Percentiles rank a stretch among this genome's conserved stretches.
These are phyloP conservation scores for Orthosia incerta DNA, from an alignment of 2,888 invertebrate genomes.

Conservation along the genomic window DNA sequence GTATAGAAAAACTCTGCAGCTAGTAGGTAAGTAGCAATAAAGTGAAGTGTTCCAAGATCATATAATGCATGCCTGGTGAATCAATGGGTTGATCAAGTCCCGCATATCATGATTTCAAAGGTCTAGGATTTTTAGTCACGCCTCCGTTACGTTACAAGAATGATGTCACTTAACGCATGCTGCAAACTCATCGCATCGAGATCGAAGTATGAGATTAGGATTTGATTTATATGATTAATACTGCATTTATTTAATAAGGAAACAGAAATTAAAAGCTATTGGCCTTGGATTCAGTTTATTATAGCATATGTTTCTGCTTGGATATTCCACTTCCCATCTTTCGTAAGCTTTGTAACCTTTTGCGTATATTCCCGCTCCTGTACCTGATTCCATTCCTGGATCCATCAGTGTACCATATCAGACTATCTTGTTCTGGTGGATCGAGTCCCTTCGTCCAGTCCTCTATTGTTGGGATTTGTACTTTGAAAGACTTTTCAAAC, in stretches of 20 bases:
- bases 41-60: slow-evolving; percentile 24
- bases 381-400: too few species aligned
- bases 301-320: too few species aligned
- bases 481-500: too few species aligned
- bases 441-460: too few species aligned
- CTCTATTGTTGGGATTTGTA: too few species aligned
- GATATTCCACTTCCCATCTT: too few species aligned
- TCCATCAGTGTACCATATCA: too few species aligned
- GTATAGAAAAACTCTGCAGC: neutral
- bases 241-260: slow-evolving; percentile 22
- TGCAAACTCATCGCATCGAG: slow-evolving; percentile 13
- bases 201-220: neutral
- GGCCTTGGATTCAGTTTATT: slow-evolving; percentile 16
- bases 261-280: slow-evolving; percentile 1
- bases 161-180: slow-evolving; percentile 4
- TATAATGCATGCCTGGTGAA: slow-evolving; percentile 22
- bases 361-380: too few species aligned
- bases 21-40: neutral
- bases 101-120: slow-evolving; percentile 24
- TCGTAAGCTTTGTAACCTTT: too few species aligned
- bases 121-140: slow-evolving; percentile 52
- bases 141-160: slow-evolving; percentile 13
- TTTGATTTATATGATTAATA: slow-evolving; percentile 12
- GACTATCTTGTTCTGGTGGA: too few species aligned
- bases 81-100: slow-evolving; percentile 27